These are phyloP conservation scores for Zygothrica quintamaculata DNA, from an alignment of 2,888 invertebrate genomes.

Conservation along the genomic window DNA sequence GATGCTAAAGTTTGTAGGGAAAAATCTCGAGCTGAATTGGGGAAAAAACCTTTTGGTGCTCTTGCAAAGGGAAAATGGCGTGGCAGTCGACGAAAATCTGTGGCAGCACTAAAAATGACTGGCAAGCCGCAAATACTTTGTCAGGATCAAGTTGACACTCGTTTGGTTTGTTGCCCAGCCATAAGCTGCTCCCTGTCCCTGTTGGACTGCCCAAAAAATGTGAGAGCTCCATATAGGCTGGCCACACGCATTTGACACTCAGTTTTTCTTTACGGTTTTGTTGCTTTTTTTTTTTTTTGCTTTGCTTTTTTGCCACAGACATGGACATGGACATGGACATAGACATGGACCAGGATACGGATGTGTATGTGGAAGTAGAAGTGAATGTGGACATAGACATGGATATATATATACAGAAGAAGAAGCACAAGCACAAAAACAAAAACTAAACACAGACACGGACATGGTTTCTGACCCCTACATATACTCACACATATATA, in stretches of 20 bases:
- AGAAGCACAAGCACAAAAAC: too few species aligned
- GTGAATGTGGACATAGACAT: too few species aligned
- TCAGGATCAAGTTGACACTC: conserved; percentile 80
- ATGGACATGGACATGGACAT: conserved; percentile 15
- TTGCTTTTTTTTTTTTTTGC: conserved; percentile 14
- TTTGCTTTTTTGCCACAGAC: conserved; percentile 15
- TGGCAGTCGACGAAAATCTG: conserved; percentile 42
- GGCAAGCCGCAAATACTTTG: conserved; percentile 78
- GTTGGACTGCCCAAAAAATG: conserved; percentile 12
- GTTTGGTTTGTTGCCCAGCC: conserved; percentile 52
- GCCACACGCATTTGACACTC: conserved; percentile 72
- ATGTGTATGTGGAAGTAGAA: background rate
- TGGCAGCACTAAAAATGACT: conserved; percentile 74
- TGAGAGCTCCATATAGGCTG: conserved; percentile 22
- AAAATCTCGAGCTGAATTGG: too few species aligned
- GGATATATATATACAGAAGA: too few species aligned
- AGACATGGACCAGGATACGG: background rate
- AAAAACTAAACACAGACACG: too few species aligned
- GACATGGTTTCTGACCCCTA: too few species aligned
- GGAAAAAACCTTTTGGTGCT: background rate
- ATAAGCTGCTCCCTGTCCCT: conserved; percentile 36
- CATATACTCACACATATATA: too few species aligned
- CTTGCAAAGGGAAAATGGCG: too few species aligned
- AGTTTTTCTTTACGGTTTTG: conserved; percentile 14
- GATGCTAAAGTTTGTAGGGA: too few species aligned